These are phyloP conservation scores for Chalcis sispes DNA, from an alignment of 2,888 invertebrate genomes.

Conservation along the genomic window DNA sequence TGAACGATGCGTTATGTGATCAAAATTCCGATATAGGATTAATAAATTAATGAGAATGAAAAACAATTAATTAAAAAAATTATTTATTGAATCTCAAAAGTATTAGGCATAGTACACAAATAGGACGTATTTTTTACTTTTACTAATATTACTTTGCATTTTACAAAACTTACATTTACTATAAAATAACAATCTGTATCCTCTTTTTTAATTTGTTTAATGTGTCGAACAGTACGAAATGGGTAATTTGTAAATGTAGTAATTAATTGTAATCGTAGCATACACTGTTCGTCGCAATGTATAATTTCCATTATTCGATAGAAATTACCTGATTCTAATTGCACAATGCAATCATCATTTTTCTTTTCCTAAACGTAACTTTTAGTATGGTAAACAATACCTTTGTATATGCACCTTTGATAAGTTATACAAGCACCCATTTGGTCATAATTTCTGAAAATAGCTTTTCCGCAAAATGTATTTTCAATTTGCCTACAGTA, in stretches of 20 bases:
- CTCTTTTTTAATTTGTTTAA: slow-evolving; percentile 3
- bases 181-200: not conserved
- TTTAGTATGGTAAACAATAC: slow-evolving; percentile 10
- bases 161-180: not conserved
- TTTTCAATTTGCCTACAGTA: not conserved
- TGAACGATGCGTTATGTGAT: too few species aligned
- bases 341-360: slow-evolving; percentile 1
- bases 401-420: slow-evolving; percentile 8
- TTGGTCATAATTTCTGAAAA: not conserved
- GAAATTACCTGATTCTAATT: not conserved
- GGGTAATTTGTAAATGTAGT: not conserved
- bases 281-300: not conserved
- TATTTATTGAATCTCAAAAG: slow-evolving; percentile 12
- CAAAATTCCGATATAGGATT: too few species aligned
- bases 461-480: slow-evolving; percentile 2
- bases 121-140: not conserved
- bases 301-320: slow-evolving; percentile 15
- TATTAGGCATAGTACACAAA: slow-evolving; percentile 17
- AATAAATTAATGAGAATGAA: too few species aligned
- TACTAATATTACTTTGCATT: slow-evolving; percentile 3
- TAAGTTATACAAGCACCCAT: not conserved
- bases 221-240: not conserved
- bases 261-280: not conserved
- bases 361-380: slow-evolving; percentile 1
- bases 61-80: too few species aligned